phyloP scores from a whole-genome alignment of 2,888 invertebrate species.

The Itoplectis maculator region DNA sequence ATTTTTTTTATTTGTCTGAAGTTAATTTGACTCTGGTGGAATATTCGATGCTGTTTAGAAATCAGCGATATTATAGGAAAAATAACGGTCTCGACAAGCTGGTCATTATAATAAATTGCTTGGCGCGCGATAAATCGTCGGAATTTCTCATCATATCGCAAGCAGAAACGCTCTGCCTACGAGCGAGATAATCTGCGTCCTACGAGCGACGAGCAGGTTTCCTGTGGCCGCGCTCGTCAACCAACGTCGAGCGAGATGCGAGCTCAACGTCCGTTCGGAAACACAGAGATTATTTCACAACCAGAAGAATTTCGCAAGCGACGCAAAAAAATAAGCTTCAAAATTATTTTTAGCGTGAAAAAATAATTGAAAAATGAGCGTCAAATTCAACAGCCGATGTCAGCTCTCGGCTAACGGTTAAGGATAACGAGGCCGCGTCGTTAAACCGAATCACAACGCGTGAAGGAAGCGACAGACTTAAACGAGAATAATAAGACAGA shows the following conservation, averaged over 20 bases:
- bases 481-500: slow-evolving; percentile 32
- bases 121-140: slow-evolving; percentile 36
- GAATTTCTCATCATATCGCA: slow-evolving; percentile 39
- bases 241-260: slow-evolving; percentile 17
- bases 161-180: slow-evolving; percentile 41
- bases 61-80: neutral
- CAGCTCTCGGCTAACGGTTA: slow-evolving; percentile 65
- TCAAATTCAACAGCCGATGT: slow-evolving; percentile 60
- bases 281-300: slow-evolving; percentile 14
- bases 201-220: slow-evolving; percentile 61
- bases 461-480: slow-evolving; percentile 55
- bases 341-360: too few relatives aligned
- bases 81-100: neutral
- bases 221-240: slow-evolving; percentile 58
- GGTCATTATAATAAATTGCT: slow-evolving; percentile 25
- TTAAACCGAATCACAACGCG: slow-evolving; percentile 69
- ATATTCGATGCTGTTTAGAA: neutral
- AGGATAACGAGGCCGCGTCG: slow-evolving; percentile 63
- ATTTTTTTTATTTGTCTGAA: neutral
- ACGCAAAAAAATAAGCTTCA: too few relatives aligned
- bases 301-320: too few relatives aligned
- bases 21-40: neutral
- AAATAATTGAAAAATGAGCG: slow-evolving; percentile 49
- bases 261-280: slow-evolving; percentile 3
- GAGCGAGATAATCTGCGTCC: slow-evolving; percentile 59